These are phyloP conservation scores for Channa striata DNA, from an alignment of 2,797 vertebrate species.

Conservation along the genomic window DNA sequence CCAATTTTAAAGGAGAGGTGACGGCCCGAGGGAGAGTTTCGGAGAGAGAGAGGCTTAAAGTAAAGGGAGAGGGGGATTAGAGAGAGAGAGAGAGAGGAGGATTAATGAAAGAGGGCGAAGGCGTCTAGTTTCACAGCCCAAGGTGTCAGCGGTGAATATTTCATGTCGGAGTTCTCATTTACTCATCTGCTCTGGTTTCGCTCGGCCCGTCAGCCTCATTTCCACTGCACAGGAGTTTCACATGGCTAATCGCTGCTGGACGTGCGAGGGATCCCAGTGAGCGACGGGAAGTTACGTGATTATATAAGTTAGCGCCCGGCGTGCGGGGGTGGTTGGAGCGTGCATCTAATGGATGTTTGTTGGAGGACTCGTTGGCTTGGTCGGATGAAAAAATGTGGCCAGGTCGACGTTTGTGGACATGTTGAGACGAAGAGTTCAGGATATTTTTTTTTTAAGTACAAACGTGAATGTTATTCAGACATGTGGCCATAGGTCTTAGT, in stretches of 20 bases:
- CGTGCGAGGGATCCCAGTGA: not conserved
- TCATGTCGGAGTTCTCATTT: conserved; percentile 62
- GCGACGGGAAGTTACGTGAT: no score
- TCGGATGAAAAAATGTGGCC: no score
- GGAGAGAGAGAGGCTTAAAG: conserved; percentile 40
- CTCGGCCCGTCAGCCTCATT: conserved; percentile 21
- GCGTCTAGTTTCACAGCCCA: conserved; percentile 67
- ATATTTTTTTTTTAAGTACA: no score
- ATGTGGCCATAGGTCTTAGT: no score
- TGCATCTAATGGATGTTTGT: no score
- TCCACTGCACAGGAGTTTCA: conserved; percentile 30
- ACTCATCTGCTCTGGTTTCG: conserved; percentile 55
- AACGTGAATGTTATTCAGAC: no score
- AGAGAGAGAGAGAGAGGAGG: conserved; percentile 26
- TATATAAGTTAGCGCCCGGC: no score
- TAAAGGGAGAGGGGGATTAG: conserved; percentile 49
- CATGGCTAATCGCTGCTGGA: not conserved
- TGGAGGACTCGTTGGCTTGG: not conserved
- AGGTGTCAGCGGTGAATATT: conserved; percentile 76
- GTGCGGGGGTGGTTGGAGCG: no score
- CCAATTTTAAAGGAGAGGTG: not conserved
- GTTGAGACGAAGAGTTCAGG: no score
- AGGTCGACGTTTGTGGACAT: no score
- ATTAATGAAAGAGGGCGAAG: conserved; percentile 52
- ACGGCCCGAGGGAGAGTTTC: no score